Evolutionary conservation across 1,140 invertebrate genomes (phyloP), one percentile per base, ranked within the genome.

Genomic region (Habropoda laboriosa): DNA sequence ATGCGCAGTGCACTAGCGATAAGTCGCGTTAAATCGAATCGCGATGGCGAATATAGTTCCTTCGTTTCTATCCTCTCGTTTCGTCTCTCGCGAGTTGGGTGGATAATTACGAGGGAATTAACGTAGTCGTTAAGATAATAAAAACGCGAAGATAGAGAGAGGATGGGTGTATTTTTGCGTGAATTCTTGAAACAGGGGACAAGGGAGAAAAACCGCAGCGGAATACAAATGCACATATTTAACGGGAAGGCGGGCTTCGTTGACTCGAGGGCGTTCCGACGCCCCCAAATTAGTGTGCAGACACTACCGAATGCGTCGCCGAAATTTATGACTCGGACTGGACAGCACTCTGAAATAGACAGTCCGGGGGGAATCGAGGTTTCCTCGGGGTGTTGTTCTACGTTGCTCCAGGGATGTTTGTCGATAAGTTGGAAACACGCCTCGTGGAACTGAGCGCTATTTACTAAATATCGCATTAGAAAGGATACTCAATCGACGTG

Each of bases 221-320:
- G 80, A 85, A 89, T 89, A 88, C 86, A 90, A 89, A 90, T 88
- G 86, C 83, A 86, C 89, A 89, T 89, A 89, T 90, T 89, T 89
- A 89, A 89, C 85, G 78, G 85, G 89, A 87, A 88, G 88, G 89
- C 88, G 87, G 81, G 87, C 84, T 79, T 89, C 84, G 86, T 86
- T 86, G 81, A 85, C 78, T 80, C 21, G 77, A 86, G 78, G 82
- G 88, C 87, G 87, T 87, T 87, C 12, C 87, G 83, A 92, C 91
- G 90, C 90, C 90, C 79, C 80, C 88, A 91, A 92, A 92, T 92
- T 91, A 92, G 91, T 86, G 89, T 86, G 90, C 88, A 85, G 87
- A 86, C 82, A 73, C 86, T 85, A 87, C 85, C 87, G 90, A 91
- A 91, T 90, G 88, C 87, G 90, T 87, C 82, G 74, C 68, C 72